A percentile compares a stretch with the other conserved stretches of the same genome.
phyloP scores from a whole-genome alignment of 2,888 invertebrate genomes.

The Amiota minor region DNA sequence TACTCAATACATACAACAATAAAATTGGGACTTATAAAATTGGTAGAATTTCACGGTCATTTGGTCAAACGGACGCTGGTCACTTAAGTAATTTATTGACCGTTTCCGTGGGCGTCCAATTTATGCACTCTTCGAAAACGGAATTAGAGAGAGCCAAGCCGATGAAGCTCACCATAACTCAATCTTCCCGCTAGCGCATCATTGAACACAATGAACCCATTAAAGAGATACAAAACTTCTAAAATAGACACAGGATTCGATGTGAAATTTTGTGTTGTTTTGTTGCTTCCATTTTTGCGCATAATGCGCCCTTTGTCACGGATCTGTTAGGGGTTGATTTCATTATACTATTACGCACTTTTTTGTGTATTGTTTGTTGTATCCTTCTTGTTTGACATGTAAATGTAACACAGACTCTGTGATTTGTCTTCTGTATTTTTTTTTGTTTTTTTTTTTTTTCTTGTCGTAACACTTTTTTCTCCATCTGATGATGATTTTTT shows the following conservation, averaged over 20 bases:
- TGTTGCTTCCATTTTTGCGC: too few relatives aligned
- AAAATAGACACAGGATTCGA: too few relatives aligned
- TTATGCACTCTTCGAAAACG: constrained; percentile 34
- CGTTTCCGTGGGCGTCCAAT: constrained; percentile 58
- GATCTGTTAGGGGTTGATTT: constrained; percentile 53
- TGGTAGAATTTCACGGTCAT: constrained; percentile 66
- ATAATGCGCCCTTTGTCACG: constrained; percentile 9
- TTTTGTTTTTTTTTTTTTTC: constrained; percentile 32
- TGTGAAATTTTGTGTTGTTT: too few relatives aligned
- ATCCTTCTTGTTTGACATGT: constrained; percentile 60
- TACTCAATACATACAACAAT: neutral
- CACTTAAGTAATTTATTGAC: constrained; percentile 57
- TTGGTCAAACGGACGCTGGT: constrained; percentile 49
- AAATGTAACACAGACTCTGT: constrained; percentile 63
- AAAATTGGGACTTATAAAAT: constrained; percentile 44
- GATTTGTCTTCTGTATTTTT: constrained; percentile 60
- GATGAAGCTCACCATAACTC: too few relatives aligned
- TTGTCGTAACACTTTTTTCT: constrained; percentile 54
- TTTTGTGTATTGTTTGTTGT: neutral
- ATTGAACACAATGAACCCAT: too few relatives aligned
- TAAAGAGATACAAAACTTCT: too few relatives aligned
- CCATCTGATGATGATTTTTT: neutral
- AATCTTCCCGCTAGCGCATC: too few relatives aligned
- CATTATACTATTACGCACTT: constrained; percentile 16
- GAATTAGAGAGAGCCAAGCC: too few relatives aligned